Evolutionary conservation across 2,888 invertebrate species (phyloP).

Genomic region (Pecten maximus): DNA sequence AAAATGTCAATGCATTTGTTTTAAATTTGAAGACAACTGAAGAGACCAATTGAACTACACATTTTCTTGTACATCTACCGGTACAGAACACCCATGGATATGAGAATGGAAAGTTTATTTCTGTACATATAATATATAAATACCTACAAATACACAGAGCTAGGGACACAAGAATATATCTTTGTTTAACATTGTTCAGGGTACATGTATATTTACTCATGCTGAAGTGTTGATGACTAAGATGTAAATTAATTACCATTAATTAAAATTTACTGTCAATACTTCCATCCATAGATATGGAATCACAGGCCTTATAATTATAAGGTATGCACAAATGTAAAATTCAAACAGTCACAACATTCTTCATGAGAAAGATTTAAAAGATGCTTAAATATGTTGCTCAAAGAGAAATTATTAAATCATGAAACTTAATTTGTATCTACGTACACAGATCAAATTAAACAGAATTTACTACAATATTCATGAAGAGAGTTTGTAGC

Average conservation of each 20-base stretch:
- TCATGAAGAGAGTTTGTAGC: too few relatives aligned
- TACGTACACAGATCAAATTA: too few relatives aligned
- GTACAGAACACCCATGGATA: not conserved
- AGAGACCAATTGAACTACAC: not conserved
- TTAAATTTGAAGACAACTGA: not conserved
- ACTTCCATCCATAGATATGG: not conserved
- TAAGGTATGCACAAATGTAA: not conserved
- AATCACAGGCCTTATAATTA: constrained; percentile 16
- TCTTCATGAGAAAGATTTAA: not conserved
- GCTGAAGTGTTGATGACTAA: constrained; percentile 4
- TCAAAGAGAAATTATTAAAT: not conserved
- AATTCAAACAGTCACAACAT: not conserved
- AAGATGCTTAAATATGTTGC: not conserved
- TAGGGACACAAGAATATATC: constrained; percentile 21
- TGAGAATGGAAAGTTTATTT: not conserved
- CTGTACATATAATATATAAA: constrained; percentile 24
- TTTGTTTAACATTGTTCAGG: constrained; percentile 15
- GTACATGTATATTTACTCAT: constrained; percentile 27
- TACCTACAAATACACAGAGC: constrained; percentile 22
- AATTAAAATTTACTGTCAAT: not conserved
- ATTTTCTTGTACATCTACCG: not conserved
- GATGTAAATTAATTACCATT: not conserved
- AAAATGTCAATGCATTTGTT: not conserved
- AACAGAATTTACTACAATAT: too few relatives aligned
- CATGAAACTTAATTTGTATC: too few relatives aligned